Conservation (phyloP, 2,797 vertebrate species). For the Rhabdomys pumilio region DNA sequence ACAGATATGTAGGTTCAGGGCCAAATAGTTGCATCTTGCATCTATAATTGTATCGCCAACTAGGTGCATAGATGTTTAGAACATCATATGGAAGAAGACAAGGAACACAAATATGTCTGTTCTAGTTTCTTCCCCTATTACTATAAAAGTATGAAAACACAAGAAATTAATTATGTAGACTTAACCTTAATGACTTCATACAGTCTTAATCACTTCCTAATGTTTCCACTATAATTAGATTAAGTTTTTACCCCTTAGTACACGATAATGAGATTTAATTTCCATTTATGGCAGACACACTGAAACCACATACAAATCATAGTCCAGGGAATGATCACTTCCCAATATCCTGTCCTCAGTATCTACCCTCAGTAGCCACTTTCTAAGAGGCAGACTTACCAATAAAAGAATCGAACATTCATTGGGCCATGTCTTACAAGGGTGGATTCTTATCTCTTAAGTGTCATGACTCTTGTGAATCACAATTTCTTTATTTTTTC, state of each 20-base stretch:
- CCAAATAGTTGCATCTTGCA: background rate
- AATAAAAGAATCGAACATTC: background rate
- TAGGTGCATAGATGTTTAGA: background rate
- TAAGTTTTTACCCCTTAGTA: background rate
- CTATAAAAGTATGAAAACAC: background rate
- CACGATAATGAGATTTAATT: background rate
- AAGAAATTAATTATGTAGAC: background rate
- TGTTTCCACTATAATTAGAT: background rate
- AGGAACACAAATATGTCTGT: background rate
- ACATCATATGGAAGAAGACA: background rate
- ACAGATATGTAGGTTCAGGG: background rate
- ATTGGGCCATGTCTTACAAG: background rate
- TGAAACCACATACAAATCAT: background rate
- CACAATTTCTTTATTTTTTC: background rate
- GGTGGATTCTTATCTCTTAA: background rate
- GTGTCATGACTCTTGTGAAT: background rate
- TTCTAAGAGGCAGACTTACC: background rate
- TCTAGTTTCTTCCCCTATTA: background rate
- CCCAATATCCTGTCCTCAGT: too few species aligned
- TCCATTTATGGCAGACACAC: background rate
- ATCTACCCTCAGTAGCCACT: background rate
- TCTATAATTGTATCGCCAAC: background rate
- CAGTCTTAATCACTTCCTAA: background rate
- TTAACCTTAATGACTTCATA: background rate
- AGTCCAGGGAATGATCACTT: background rate